Conservation (phyloP, 2,113 vertebrate genomes). For the Rhinichthys klamathensis region DNA sequence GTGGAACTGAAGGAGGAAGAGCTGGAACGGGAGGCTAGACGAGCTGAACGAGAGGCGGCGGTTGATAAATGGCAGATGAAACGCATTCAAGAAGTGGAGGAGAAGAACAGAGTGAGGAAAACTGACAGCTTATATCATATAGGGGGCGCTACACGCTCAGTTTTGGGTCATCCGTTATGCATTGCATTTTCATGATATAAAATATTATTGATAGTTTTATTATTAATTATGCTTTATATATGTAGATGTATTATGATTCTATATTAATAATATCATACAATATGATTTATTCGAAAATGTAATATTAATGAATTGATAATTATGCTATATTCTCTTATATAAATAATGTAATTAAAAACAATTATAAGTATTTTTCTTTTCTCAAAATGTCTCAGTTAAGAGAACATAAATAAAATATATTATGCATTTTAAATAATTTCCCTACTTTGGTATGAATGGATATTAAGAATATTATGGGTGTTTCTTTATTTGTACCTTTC, state of each 20-base stretch:
- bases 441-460: neutral
- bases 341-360: neutral
- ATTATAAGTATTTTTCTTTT: neutral
- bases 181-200: neutral
- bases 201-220: neutral
- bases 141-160: slow-evolving; percentile 1
- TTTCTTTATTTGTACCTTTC: neutral
- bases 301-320: neutral
- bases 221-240: neutral
- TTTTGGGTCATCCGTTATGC: neutral
- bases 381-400: neutral
- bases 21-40: slow-evolving; percentile 65
- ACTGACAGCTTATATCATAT: neutral
- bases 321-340: neutral
- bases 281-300: neutral
- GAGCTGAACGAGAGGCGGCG: slow-evolving; percentile 77
- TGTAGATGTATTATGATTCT: neutral
- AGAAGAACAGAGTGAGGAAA: slow-evolving; percentile 84
- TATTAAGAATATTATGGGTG: neutral
- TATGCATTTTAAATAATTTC: neutral
- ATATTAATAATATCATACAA: neutral
- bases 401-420: neutral
- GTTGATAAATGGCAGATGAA: slow-evolving; percentile 87
- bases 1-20: slow-evolving; percentile 66
- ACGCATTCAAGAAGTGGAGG: slow-evolving; percentile 83